These are phyloP conservation scores for Gonioctena quinquepunctata DNA, from an alignment of 1,140 invertebrate genomes.

Conservation along the genomic window DNA sequence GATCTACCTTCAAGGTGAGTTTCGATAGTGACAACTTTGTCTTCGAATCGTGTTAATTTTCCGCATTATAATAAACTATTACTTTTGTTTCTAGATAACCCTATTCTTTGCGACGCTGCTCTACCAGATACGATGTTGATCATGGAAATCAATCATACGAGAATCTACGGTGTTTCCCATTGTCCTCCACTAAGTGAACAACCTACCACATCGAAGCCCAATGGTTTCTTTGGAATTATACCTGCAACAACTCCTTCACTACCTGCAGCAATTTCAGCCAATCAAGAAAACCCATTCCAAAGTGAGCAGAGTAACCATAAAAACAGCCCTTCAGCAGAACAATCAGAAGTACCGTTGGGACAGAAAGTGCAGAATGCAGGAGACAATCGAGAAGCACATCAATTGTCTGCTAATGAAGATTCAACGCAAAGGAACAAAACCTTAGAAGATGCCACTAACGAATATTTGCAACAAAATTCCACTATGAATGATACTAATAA, in stretches of 20 bases:
- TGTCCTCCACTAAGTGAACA: constrained; percentile 61
- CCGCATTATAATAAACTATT: too few relatives aligned
- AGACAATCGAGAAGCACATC: neutral
- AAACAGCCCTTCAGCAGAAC: neutral
- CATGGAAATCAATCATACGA: constrained; percentile 70
- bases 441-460: neutral
- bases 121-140: constrained; percentile 68
- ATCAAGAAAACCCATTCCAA: neutral
- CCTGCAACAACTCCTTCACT: neutral
- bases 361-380: too few relatives aligned
- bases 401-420: neutral
- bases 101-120: constrained; percentile 71
- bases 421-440: neutral
- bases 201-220: constrained; percentile 54
- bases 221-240: constrained; percentile 40
- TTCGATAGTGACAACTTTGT: neutral
- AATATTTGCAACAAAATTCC: too few relatives aligned
- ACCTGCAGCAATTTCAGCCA: neutral
- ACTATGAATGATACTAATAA: neutral
- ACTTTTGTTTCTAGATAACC: constrained; percentile 67
- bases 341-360: constrained; percentile 6
- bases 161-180: constrained; percentile 64
- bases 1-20: constrained; percentile 75
- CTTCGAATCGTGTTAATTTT: neutral
- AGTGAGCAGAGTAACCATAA: neutral